Evolutionary conservation across 2,113 vertebrate genomes (phyloP), one percentile per base, ranked within the genome.

Genomic region (Ondatra zibethicus): DNA sequence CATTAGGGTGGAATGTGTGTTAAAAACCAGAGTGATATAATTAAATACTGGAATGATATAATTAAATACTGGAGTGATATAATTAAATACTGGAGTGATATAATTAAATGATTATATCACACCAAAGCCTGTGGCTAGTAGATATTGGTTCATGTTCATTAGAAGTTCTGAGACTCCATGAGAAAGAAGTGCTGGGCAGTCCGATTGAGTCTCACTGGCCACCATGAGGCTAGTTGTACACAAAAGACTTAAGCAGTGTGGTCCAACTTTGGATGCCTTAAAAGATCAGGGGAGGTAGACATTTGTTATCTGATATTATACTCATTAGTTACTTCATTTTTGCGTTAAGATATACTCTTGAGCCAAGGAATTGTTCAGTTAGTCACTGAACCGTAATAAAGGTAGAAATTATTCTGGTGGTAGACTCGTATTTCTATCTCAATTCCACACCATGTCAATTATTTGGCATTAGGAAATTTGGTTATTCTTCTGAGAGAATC

Each of bases 401-500:
- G 29, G 31, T 25, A 88, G n/a, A 25, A 76, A 73, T 61, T 45
- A 72, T 47, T 33, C 7, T 72, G 70, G 31, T 87, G 58, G 13
- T 9, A 81, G 45, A 80, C 6, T 55, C 91, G 27, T 47, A 17
- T 92, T 90, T 92, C 63, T 19, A 36, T 70, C 45, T 76, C 88
- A 80, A 1, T 42, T 81, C 33, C 1, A 61, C 7, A 5, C 68
- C 86, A 19, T 11, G 68, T 19, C 47, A 70, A 39, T 47, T 73
- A 61, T 25, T 1, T 39, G 33, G 65, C 45, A 68, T 89, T 12
- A 45, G 68, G 29, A 45, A 91, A 94, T 36, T 0, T 73, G 29
- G 82, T 90, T 89, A 55, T 73, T 50, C 21, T 92, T 84, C 80
- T 85, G 77, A 96, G 77, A 96, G 92, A 95, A 63, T 86, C 39